Evolutionary conservation across 92 coral and sea anemone species (phyloP), one percentile per base, ranked within the genome.

Genomic region (Hydrozoanthus gracilis): DNA sequence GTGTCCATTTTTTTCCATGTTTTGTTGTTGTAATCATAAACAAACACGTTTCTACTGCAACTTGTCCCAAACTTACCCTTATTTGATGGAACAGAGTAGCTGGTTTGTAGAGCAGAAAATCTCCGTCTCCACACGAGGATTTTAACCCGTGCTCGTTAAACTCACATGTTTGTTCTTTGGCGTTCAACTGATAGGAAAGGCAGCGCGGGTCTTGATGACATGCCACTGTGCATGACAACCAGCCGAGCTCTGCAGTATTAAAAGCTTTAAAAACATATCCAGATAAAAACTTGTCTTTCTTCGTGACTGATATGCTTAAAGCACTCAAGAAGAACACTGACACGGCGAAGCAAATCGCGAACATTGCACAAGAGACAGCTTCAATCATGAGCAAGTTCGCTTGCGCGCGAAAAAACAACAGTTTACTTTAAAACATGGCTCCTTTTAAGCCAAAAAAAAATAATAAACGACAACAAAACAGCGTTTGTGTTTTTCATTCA

Each of bases 131-230:
- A 67, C 72, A 67, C 18, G 4, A 39, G 17, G 72, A 18, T 20
- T n/a, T 44, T 45, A 67, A 67, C 10, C 72, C 72, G 13, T 67
- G 44, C 10, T 4, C 72, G 10, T 18, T 67, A 39, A 67, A 5
- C 6, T 67, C 46, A 14, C 72, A 67, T 17, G 72, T 67, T 66
- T 45, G 12, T 67, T 16, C 72, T 67, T 20, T 67, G 1, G 46
- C 18, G 11, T 67, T 7, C 8, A 67, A 67, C 8, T 67, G 44
- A 10, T 67, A 67, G 5, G 72, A 67, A 14, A 67, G 8, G n/a
- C 72, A 67, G 72, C 72, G 72, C 46, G 13, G 12, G 72, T 67
- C 72, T 27, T 67, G 72, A 18, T 67, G 16, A 20, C 72, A 67
- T 8, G 72, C 72, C 13, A 67, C 10, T 9, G 46, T 67, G 72